phyloP scores from a whole-genome alignment of 2,797 vertebrate genomes.

The Betta splendens region DNA sequence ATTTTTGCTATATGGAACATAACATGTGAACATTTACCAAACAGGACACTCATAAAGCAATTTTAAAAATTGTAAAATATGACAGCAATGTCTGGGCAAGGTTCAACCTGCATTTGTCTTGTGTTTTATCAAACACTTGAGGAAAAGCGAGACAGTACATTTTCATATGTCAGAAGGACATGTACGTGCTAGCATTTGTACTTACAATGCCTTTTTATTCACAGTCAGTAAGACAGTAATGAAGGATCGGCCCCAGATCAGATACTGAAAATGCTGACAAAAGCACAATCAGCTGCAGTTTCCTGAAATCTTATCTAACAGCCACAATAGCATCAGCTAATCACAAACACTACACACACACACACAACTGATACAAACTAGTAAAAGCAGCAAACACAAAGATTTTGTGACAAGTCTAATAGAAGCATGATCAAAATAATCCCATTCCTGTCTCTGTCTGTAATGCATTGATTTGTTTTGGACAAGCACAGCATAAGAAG shows the following conservation, averaged over 20 bases:
- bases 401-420: not conserved
- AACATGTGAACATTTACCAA: not conserved
- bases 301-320: slow-evolving; percentile 10
- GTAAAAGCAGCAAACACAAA: not conserved
- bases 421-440: slow-evolving; percentile 4
- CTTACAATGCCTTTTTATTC: not conserved
- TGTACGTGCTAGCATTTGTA: not conserved
- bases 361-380: not conserved
- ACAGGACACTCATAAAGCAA: not conserved
- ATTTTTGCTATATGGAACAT: no score
- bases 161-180: not conserved
- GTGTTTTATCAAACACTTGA: not conserved
- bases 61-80: slow-evolving; percentile 6
- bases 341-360: slow-evolving; percentile 10
- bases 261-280: slow-evolving; percentile 32
- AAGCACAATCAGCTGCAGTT: slow-evolving; percentile 23
- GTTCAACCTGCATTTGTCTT: not conserved
- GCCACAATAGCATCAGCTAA: slow-evolving; percentile 1
- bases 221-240: slow-evolving; percentile 6
- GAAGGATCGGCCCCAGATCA: slow-evolving; percentile 6
- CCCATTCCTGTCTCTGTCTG: slow-evolving; percentile 5
- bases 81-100: not conserved
- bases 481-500: not conserved
- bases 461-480: slow-evolving; percentile 20
- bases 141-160: not conserved